These are phyloP conservation scores for Conomelus anceps DNA, from an alignment of 2,888 invertebrate species.

Conservation along the genomic window DNA sequence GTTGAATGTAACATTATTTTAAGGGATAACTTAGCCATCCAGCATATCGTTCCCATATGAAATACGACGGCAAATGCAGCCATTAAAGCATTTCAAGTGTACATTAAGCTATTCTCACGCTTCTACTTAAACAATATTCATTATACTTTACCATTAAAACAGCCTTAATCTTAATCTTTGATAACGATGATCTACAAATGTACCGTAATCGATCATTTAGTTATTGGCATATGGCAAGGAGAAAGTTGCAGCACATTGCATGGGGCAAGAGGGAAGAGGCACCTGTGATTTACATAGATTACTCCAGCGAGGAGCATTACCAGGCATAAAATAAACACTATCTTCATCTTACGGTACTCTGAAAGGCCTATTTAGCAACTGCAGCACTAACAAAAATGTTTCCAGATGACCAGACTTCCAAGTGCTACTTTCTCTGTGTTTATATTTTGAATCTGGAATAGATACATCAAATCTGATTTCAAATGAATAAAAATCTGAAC, in stretches of 20 bases:
- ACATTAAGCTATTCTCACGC: no score
- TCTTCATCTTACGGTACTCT: not conserved
- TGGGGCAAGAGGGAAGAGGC: no score
- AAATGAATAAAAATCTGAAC: not conserved
- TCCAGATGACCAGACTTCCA: not conserved
- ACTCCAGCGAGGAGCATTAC: not conserved
- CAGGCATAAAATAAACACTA: not conserved
- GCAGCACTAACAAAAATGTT: not conserved
- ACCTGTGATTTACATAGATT: not conserved
- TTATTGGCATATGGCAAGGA: not conserved
- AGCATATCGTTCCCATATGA: no score
- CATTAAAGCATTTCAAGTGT: no score
- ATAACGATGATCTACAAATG: no score
- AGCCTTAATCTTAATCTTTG: no score
- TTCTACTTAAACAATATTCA: no score
- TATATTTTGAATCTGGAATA: not conserved
- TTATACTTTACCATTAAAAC: no score
- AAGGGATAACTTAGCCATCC: no score
- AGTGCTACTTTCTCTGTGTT: not conserved
- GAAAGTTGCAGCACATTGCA: not conserved
- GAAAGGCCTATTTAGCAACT: not conserved
- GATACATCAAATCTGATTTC: not conserved
- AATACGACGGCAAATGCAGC: no score
- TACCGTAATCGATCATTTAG: not conserved
- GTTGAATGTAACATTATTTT: no score